Percentiles rank a stretch among this genome's conserved stretches.
phyloP scores from a whole-genome alignment of 1,140 invertebrate species.

The Maniola jurtina region DNA sequence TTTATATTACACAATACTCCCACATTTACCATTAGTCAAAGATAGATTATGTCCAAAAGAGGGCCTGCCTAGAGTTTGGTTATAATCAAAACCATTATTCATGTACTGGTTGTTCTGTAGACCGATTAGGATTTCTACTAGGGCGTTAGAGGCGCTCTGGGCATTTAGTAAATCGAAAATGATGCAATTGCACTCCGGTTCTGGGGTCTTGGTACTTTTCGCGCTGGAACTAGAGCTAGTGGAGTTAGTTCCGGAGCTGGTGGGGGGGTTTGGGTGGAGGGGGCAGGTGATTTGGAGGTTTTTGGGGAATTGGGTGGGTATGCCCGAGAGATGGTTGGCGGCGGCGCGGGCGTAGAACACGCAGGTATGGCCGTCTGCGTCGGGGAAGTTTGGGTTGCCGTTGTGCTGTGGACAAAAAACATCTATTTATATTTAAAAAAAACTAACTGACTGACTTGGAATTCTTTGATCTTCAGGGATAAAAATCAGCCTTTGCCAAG shows the following conservation, averaged over 20 bases:
- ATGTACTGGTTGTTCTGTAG: slow-evolving; percentile 72
- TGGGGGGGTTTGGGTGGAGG: slow-evolving; percentile 58
- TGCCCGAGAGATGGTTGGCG: slow-evolving; percentile 68
- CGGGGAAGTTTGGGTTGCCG: slow-evolving; percentile 75
- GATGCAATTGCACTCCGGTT: slow-evolving; percentile 71
- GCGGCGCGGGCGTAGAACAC: slow-evolving; percentile 75
- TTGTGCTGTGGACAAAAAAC: slow-evolving; percentile 66
- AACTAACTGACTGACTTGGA: no score
- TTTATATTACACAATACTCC: slow-evolving; percentile 60
- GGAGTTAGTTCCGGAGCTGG: slow-evolving; percentile 52
- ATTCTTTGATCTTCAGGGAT: no score
- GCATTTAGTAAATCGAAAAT: slow-evolving; percentile 71
- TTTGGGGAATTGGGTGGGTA: slow-evolving; percentile 65
- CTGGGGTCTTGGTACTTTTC: slow-evolving; percentile 58
- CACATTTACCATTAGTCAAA: slow-evolving; percentile 67
- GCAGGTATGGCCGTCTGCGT: slow-evolving; percentile 72
- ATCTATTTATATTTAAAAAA: no score
- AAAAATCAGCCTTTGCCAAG: no score
- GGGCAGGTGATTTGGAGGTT: slow-evolving; percentile 69
- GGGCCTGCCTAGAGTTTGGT: slow-evolving; percentile 47
- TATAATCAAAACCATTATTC: slow-evolving; percentile 53
- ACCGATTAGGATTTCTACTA: slow-evolving; percentile 69
- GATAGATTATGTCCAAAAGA: slow-evolving; percentile 53
- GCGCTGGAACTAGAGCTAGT: slow-evolving; percentile 59
- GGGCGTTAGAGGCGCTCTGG: slow-evolving; percentile 66